Conservation (phyloP, 2,113 vertebrate genomes). For the Oncorhynchus kisutch region DNA sequence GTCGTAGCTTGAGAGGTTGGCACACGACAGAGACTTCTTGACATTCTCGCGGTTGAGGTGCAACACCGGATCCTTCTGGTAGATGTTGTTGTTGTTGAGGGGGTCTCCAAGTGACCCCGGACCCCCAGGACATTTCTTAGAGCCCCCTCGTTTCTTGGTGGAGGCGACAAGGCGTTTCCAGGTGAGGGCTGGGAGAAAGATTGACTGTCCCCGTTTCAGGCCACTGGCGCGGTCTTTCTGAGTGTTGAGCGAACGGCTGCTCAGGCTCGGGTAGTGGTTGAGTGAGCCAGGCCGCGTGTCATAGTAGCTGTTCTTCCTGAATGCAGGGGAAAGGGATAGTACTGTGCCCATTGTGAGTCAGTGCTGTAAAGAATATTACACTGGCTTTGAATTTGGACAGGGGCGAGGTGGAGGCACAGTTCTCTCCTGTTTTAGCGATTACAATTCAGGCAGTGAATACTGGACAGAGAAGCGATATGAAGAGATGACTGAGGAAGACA, state of each 20-base stretch:
- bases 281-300: constrained; percentile 73
- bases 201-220: constrained; percentile 74
- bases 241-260: constrained; percentile 71
- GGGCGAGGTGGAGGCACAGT: background rate
- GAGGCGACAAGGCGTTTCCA: constrained; percentile 83
- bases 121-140: constrained; percentile 57
- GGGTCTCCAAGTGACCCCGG: constrained; percentile 43
- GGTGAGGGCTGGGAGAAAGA: constrained; percentile 78
- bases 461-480: background rate
- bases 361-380: constrained; percentile 17
- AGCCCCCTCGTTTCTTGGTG: constrained; percentile 74
- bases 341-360: constrained; percentile 77
- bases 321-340: constrained; percentile 77
- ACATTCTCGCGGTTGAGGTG: constrained; percentile 79
- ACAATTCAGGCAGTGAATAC: constrained; percentile 16
- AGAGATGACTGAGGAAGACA: constrained; percentile 17
- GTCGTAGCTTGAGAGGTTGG: constrained; percentile 79
- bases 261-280: constrained; percentile 77
- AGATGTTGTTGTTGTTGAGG: constrained; percentile 72
- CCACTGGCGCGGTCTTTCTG: constrained; percentile 68
- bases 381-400: constrained; percentile 3
- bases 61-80: constrained; percentile 72
- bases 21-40: constrained; percentile 81
- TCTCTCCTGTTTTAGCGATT: constrained; percentile 12
- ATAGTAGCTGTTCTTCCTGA: constrained; percentile 74